These are phyloP conservation scores for Muscicapa striata DNA, from an alignment of 2,797 vertebrate species.

Conservation along the genomic window DNA sequence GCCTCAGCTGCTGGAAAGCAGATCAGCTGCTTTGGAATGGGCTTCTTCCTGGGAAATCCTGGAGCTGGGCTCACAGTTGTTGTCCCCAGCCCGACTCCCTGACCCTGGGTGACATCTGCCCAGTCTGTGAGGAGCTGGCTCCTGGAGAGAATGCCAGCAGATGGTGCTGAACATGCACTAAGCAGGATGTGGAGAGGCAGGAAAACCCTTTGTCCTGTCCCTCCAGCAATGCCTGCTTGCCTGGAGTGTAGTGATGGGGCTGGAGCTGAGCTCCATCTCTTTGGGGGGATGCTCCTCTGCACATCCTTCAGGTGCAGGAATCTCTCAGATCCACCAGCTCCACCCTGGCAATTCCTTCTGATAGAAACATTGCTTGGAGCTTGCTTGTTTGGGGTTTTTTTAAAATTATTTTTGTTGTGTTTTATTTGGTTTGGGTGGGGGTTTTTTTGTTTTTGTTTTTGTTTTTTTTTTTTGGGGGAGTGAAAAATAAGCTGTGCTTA, in stretches of 20 bases:
- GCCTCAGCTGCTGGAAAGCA: not conserved
- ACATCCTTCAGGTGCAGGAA: not conserved
- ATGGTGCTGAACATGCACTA: constrained; percentile 13
- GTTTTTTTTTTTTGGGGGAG: not conserved
- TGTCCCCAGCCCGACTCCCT: not conserved
- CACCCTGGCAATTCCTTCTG: not conserved
- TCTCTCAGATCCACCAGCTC: not conserved
- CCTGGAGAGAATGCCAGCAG: constrained; percentile 16
- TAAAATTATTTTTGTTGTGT: not conserved
- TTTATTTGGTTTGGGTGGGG: not conserved
- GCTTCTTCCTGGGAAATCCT: not conserved
- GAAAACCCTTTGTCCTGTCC: not conserved
- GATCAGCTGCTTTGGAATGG: not conserved
- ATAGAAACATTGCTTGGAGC: not conserved
- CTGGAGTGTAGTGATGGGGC: accelerated
- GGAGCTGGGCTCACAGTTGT: not conserved
- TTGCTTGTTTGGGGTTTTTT: not conserved
- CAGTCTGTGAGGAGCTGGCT: not conserved
- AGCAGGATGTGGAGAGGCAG: not conserved
- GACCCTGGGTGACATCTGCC: not conserved
- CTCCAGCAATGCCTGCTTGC: not conserved
- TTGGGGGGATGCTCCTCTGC: not conserved
- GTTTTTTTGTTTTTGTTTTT: too few species aligned
- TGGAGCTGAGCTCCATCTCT: not conserved
- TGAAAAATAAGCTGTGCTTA: not conserved